phyloP scores from a whole-genome alignment of 2,888 invertebrate species.

The Sphaerophoria taeniata region DNA sequence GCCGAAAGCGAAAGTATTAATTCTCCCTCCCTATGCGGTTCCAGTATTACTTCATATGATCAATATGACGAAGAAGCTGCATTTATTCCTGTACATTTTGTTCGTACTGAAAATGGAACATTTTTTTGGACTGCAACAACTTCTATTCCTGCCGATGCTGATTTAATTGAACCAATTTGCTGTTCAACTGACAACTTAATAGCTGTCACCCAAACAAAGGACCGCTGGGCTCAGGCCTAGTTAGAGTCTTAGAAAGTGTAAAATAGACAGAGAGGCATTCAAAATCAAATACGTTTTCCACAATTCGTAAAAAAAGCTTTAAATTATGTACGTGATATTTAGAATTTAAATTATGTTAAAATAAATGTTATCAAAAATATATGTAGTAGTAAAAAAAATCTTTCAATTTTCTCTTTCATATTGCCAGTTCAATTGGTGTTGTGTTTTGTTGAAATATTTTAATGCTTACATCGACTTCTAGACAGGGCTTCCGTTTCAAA shows the following conservation, averaged over 20 bases:
- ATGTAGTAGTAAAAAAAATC: too few species aligned
- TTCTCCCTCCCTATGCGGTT: constrained; percentile 58
- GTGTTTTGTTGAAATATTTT: too few species aligned
- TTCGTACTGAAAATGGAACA: constrained; percentile 90
- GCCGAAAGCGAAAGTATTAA: constrained; percentile 80
- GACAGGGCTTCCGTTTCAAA: too few species aligned
- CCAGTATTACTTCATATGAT: constrained; percentile 77
- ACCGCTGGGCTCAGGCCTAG: constrained; percentile 90
- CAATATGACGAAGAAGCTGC: constrained; percentile 80
- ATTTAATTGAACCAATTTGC: constrained; percentile 80
- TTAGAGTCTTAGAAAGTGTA: background rate
- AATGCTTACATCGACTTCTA: too few species aligned
- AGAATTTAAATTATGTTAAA: constrained; percentile 6
- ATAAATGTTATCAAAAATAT: too few species aligned
- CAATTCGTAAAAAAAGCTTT: constrained; percentile 54
- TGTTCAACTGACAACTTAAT: constrained; percentile 81
- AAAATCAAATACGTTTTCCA: constrained; percentile 57
- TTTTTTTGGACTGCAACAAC: constrained; percentile 91
- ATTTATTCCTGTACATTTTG: constrained; percentile 88
- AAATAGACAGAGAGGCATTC: background rate
- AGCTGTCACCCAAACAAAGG: constrained; percentile 79
- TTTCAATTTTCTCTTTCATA: too few species aligned
- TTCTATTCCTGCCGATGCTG: constrained; percentile 80
- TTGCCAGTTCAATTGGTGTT: too few species aligned
- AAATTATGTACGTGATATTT: constrained; percentile 61